A percentile compares a stretch with the other conserved stretches of the same genome.
Evolutionary conservation across 1,140 invertebrate species (phyloP).

Genomic region (Dinoponera quadriceps): DNA sequence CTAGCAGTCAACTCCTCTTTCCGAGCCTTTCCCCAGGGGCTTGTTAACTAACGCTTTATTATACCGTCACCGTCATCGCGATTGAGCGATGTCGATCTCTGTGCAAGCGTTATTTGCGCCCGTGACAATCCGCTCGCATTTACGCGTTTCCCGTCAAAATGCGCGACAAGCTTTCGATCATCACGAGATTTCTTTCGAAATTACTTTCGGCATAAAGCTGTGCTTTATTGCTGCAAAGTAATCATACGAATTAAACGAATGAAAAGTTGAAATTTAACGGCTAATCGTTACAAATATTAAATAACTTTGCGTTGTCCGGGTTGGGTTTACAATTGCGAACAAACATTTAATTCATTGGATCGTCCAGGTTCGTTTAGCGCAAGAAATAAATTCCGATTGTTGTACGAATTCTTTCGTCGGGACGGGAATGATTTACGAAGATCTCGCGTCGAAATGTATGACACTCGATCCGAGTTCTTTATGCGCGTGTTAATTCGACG

Average conservation of each 20-base stretch:
- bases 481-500: constrained; percentile 64
- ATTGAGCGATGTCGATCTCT: not conserved
- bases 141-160: not conserved
- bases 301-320: not conserved
- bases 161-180: no score
- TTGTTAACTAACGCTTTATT: constrained; percentile 78
- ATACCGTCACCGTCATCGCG: not conserved
- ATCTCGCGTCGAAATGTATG: constrained; percentile 27
- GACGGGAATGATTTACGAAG: not conserved
- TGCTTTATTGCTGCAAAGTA: not conserved
- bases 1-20: constrained; percentile 27
- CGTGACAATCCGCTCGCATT: constrained; percentile 6
- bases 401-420: not conserved
- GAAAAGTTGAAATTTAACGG: not conserved
- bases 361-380: not conserved
- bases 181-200: no score
- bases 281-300: not conserved
- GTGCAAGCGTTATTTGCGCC: constrained; percentile 13
- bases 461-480: constrained; percentile 39
- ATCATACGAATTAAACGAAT: not conserved
- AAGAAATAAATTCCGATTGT: not conserved
- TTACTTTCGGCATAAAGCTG: no score
- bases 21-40: constrained; percentile 66
- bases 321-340: not conserved
- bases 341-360: not conserved